phyloP scores from a whole-genome alignment of 2,113 vertebrate species.

The Saimiri boliviensis region DNA sequence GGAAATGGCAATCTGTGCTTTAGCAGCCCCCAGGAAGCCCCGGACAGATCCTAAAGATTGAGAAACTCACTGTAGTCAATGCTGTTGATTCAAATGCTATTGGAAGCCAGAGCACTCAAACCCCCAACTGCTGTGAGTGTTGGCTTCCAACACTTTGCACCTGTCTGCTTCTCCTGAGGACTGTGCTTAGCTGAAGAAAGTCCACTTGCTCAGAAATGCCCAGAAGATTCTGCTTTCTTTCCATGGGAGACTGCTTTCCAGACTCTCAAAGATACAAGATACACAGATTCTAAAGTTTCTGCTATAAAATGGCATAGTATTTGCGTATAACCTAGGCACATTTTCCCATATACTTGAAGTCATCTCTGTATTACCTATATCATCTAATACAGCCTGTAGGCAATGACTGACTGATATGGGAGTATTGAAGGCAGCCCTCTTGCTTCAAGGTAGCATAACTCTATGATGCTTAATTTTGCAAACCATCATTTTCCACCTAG shows the following conservation, averaged over 20 bases:
- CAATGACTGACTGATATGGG: background rate
- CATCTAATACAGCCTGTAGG: background rate
- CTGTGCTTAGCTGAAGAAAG: background rate
- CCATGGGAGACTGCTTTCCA: too few species aligned
- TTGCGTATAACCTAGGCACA: too few species aligned
- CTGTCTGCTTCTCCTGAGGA: background rate
- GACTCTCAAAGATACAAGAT: too few species aligned
- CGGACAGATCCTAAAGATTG: too few species aligned
- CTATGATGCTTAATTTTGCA: background rate
- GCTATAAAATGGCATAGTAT: too few species aligned
- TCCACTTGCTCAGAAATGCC: background rate
- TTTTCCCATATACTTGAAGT: too few species aligned
- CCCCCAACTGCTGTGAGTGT: fast-evolving
- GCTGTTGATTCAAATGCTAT: background rate
- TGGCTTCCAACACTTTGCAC: background rate
- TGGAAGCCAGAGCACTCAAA: background rate
- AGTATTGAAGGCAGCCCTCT: background rate
- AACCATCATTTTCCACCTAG: background rate
- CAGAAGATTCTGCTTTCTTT: background rate
- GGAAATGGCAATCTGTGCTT: too few species aligned
- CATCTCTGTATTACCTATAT: too few species aligned
- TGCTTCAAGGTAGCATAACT: background rate
- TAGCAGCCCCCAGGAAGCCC: background rate
- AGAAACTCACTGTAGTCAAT: background rate
- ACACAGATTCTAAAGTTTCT: too few species aligned